These are phyloP conservation scores for Semicossyphus pulcher DNA, from an alignment of 2,113 vertebrate genomes.

Conservation along the genomic window DNA sequence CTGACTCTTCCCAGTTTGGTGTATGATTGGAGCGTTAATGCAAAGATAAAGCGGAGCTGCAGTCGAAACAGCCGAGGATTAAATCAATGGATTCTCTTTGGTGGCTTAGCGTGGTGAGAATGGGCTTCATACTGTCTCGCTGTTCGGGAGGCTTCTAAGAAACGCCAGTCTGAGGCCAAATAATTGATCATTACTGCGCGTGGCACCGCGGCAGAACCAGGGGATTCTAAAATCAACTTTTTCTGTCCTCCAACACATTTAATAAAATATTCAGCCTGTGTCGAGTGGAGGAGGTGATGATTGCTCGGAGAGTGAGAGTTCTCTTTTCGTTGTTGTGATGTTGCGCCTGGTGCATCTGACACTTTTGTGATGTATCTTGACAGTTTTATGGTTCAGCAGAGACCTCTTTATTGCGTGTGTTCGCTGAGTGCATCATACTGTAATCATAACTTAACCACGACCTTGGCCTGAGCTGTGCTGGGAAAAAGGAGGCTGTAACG, in stretches of 20 bases:
- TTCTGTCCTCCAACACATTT: slow-evolving; percentile 45
- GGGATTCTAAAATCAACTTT: slow-evolving; percentile 58
- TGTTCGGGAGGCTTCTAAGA: slow-evolving; percentile 38
- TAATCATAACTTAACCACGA: slow-evolving; percentile 76
- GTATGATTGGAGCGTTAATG: slow-evolving; percentile 44
- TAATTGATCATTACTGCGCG: slow-evolving; percentile 67
- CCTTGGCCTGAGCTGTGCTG: slow-evolving; percentile 62
- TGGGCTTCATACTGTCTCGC: neutral
- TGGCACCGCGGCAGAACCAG: slow-evolving; percentile 31
- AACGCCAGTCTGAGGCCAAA: slow-evolving; percentile 51
- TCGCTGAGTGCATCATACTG: slow-evolving; percentile 67
- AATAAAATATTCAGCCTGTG: slow-evolving; percentile 57
- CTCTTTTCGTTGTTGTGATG: slow-evolving; percentile 40
- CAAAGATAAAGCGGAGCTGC: slow-evolving; percentile 20
- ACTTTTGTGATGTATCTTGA: slow-evolving; percentile 73
- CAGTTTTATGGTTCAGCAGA: slow-evolving; percentile 75
- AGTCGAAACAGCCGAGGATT: slow-evolving; percentile 38
- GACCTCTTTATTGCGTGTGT: slow-evolving; percentile 66
- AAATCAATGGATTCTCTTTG: slow-evolving; percentile 62
- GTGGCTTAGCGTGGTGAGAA: slow-evolving; percentile 27
- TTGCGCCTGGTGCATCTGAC: slow-evolving; percentile 46
- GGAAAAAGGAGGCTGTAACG: slow-evolving; percentile 33
- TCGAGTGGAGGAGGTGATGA: slow-evolving; percentile 42
- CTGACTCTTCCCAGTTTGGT: slow-evolving; percentile 19
- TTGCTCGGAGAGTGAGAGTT: slow-evolving; percentile 28